Conservation (phyloP, 2,888 invertebrate genomes). For the Callyntrura sp. region DNA sequence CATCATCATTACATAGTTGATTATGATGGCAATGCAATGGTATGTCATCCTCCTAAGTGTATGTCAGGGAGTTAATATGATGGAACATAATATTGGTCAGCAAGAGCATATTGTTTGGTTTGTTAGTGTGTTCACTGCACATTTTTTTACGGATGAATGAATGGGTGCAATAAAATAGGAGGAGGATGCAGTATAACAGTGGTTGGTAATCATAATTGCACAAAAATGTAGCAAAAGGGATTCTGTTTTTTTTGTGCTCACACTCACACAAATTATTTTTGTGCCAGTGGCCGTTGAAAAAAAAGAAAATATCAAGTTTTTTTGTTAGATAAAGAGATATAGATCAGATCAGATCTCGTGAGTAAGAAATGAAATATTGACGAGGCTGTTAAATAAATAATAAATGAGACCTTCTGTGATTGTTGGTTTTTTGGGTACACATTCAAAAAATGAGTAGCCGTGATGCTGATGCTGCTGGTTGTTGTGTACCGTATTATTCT, state of each 20-base stretch:
- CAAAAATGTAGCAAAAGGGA: constrained; percentile 27
- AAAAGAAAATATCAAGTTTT: constrained; percentile 63
- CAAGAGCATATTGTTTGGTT: constrained; percentile 11
- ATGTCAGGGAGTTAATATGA: background rate
- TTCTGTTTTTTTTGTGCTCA: constrained; percentile 21
- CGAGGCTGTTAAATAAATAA: constrained; percentile 66
- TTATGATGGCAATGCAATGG: background rate
- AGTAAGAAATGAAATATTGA: constrained; percentile 69
- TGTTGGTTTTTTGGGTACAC: constrained; percentile 47
- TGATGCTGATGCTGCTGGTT: background rate
- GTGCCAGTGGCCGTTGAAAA: constrained; percentile 64
- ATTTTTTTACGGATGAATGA: constrained; percentile 43
- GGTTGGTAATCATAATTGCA: constrained; percentile 17
- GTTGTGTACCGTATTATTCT: constrained; percentile 36
- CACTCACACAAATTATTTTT: background rate
- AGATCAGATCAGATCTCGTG: constrained; percentile 31
- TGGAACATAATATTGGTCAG: background rate
- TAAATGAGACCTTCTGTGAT: constrained; percentile 69
- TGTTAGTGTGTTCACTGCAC: constrained; percentile 3
- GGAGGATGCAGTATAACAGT: constrained; percentile 37
- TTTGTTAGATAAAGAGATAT: constrained; percentile 46
- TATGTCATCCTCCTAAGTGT: background rate
- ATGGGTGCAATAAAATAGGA: background rate
- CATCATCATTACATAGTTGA: background rate
- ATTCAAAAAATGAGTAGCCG: background rate